These are phyloP conservation scores for Palloptera scutellata DNA, from an alignment of 2,888 invertebrate species.

Conservation along the genomic window DNA sequence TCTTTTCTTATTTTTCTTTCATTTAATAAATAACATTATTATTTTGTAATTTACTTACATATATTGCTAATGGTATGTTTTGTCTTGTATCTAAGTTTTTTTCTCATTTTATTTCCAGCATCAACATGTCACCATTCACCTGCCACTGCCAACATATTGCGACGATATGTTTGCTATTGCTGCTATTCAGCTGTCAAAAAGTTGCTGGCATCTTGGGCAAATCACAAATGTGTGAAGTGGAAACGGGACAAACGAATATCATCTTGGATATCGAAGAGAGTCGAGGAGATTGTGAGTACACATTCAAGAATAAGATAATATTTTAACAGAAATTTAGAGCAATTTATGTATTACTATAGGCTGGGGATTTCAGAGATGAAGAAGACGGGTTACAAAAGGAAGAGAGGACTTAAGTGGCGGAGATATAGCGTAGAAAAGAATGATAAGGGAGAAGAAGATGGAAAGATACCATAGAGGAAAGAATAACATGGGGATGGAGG, in stretches of 20 bases:
- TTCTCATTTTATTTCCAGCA: not conserved
- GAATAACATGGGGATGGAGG: too few relatives aligned
- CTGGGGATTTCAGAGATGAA: too few relatives aligned
- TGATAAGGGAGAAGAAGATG: too few relatives aligned
- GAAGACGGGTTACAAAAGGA: too few relatives aligned
- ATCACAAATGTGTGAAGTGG: slow-evolving; percentile 77
- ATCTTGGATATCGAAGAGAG: slow-evolving; percentile 92
- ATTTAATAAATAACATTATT: too few relatives aligned
- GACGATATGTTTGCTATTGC: slow-evolving; percentile 40
- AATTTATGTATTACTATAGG: too few relatives aligned
- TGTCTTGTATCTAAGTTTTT: not conserved
- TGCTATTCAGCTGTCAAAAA: slow-evolving; percentile 47
- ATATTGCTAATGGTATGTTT: slow-evolving; percentile 12
- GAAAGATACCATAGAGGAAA: too few relatives aligned
- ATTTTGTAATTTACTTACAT: not conserved
- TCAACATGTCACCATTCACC: slow-evolving; percentile 8
- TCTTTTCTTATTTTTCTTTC: not conserved
- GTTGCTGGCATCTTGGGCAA: slow-evolving; percentile 58
- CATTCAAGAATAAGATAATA: not conserved
- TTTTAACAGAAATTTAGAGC: too few relatives aligned
- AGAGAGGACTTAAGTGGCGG: too few relatives aligned
- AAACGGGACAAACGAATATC: slow-evolving; percentile 86
- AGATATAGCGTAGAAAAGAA: too few relatives aligned
- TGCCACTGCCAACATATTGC: slow-evolving; percentile 25
- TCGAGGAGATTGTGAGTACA: slow-evolving; percentile 80